Conservation (phyloP, 1,140 invertebrate species). For the Papilio machaon region DNA sequence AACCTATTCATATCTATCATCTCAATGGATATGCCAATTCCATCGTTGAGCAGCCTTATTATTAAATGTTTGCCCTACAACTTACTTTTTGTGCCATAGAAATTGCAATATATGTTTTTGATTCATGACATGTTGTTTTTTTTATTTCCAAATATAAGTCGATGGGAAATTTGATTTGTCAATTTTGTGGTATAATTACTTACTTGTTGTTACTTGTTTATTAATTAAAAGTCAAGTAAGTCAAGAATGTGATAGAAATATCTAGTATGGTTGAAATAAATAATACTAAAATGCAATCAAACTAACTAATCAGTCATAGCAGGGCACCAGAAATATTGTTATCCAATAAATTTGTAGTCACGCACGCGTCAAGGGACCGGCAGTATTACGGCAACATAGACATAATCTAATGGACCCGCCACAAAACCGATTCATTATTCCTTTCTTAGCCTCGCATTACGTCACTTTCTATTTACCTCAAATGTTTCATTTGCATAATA, state of each 20-base stretch:
- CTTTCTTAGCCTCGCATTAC: conserved; percentile 72
- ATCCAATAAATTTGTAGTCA: conserved; percentile 44
- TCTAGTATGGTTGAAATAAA: background rate
- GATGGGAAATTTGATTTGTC: background rate
- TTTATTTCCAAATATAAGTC: background rate
- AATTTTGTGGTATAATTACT: background rate
- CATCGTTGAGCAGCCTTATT: conserved; percentile 55
- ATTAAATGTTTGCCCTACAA: conserved; percentile 30
- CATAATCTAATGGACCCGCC: conserved; percentile 59
- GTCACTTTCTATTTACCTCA: conserved; percentile 78
- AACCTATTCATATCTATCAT: conserved; percentile 80
- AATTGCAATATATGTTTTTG: conserved; percentile 8
- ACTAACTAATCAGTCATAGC: conserved; percentile 19
- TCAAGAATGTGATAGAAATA: background rate
- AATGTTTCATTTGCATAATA: conserved; percentile 82
- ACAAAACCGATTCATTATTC: conserved; percentile 75
- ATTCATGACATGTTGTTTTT: background rate
- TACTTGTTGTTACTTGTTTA: background rate
- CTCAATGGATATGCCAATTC: conserved; percentile 78
- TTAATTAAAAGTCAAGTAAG: background rate
- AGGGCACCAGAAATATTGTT: conserved; percentile 29
- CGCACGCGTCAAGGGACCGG: conserved; percentile 41
- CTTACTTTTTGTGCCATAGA: conserved; percentile 3
- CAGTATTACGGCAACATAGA: conserved; percentile 39
- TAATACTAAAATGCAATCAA: conserved; percentile 9